Evolutionary conservation across 2,888 invertebrate species (phyloP), one percentile per base, ranked within the genome.

Genomic region (Caenorhabditis sulstoni): DNA sequence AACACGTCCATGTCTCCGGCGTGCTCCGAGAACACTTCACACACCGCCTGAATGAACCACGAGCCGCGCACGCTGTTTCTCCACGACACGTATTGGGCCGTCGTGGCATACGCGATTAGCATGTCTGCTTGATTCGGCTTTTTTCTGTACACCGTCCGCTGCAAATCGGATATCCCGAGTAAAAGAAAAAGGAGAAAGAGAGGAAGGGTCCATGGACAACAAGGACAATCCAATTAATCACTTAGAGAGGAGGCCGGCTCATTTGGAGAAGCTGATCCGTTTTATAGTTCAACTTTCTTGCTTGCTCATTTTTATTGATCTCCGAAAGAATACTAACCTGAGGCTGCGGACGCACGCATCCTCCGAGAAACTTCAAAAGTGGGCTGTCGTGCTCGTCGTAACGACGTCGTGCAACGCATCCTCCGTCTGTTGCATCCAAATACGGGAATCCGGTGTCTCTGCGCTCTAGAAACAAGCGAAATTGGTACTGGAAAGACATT

Each of bases 11-110:
- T 79, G 22, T 81, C 80, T 16, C 59, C 61, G 9, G 87, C 87
- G 47, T 83, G 75, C 14, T 66, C 39, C 11, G 79, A 73, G 61
- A 82, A 84, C 0, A 82, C 76, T 71, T 89, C 85, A 59, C 90
- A 89, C 57, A 90, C 82, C 3, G 89, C 76, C 77, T 90, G 90
- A 23, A 90, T 85, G 79, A 90, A 91, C 90, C 90, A 90, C 16
- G 83, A 81, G 22, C 90, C 90, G 14, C 75, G 66, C 23, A 74
- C 67, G 18, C 83, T 82, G 73, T 90, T 90, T 53, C 90, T 83
- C 90, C 90, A 90, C 4, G 88, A 88, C 12, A 90, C 90, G 62
- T 88, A 88, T 45, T 85, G 82, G 4, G 89, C 86, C 8, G 86
- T 82, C 8, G 90, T 90, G 14, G 90, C 85, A 61, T 87, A 90